Base-by-base conservation (phyloP, 2,113 vertebrate species). In the Periophthalmodon schlosseri region DNA sequence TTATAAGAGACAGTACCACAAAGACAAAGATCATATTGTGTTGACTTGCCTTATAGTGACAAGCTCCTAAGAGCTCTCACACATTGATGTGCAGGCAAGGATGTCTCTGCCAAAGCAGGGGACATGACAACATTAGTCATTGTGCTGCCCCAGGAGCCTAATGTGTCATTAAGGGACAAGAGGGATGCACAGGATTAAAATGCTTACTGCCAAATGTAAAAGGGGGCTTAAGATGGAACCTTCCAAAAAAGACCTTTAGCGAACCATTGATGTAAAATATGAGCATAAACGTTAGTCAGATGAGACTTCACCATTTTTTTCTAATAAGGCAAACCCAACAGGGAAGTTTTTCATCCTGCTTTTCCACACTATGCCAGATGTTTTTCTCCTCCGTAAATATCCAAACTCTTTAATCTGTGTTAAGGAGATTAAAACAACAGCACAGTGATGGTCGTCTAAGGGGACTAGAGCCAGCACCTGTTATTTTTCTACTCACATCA, bases 81-180 rank as follows among this genome's bases (percentile, higher is more conserved):
- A 68, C 63, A 69, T 76, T 70, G 34, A 82, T 85, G 61, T 73
- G 68, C 49, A 68, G 16, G 69, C 60, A 75, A 52, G 64, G 79
- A 79, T 20, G 56, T 60, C 72, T 60, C 64, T 74, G 69, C 72
- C 73, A 83, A 73, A 85, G 69, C 70, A 74, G 68, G 68, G 69
- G 69, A 89, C 84, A 86, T 67, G 70, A 84, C 77, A 82, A 72
- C 84, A 88, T 91, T 82, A 88, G 81, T 90, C 87, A 88, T 56
- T 76, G 66, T 81, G 77, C 78, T 82, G 86, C 83, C 80, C 75
- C 74, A 78, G 86, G 82, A 90, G 77, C 75, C 75, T 82, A 90
- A 86, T 85, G 84, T 89, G 84, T 89, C 84, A 89, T 90, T 86
- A 90, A 82, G 74, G 73, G 81, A 83, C 87, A 79, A 72, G 69